phyloP scores from a whole-genome alignment of 1,140 invertebrate species.

The Heliconius congener region DNA sequence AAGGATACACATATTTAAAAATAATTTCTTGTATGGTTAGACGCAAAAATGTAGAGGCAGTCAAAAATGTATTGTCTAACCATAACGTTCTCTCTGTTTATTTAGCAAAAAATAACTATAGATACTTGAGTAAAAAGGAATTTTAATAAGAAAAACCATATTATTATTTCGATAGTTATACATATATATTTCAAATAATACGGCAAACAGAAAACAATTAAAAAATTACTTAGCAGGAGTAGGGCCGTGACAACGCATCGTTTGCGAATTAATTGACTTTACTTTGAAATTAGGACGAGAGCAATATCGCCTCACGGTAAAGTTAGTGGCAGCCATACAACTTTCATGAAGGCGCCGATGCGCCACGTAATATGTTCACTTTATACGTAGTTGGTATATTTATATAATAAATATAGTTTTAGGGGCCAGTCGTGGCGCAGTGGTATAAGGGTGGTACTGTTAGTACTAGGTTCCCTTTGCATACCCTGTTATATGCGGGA shows the following conservation, averaged over 20 bases:
- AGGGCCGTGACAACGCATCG: slow-evolving; percentile 2
- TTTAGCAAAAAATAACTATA: too few relatives aligned
- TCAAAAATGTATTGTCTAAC: too few relatives aligned
- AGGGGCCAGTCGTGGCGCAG: too few relatives aligned
- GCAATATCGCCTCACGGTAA: not conserved
- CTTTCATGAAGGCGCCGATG: not conserved
- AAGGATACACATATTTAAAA: too few relatives aligned
- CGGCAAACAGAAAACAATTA: not conserved
- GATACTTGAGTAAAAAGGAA: too few relatives aligned
- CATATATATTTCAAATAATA: not conserved
- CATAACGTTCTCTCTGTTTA: too few relatives aligned
- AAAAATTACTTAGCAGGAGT: not conserved
- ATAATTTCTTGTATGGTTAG: too few relatives aligned
- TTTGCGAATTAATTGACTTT: slow-evolving; percentile 6
- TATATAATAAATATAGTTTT: not conserved
- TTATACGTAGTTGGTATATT: not conserved
- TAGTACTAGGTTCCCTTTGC: too few relatives aligned
- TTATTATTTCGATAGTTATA: not conserved
- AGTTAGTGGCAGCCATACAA: slow-evolving; percentile 7
- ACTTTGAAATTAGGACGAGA: slow-evolving; percentile 12
- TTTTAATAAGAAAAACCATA: too few relatives aligned
- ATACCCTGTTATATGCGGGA: too few relatives aligned
- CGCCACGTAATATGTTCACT: not conserved
- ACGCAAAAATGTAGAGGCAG: too few relatives aligned
- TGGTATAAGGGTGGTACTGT: too few relatives aligned